Percentiles rank a stretch among this genome's conserved stretches.
phyloP scores from a whole-genome alignment of 2,113 vertebrate species.

The Megaceryle maxima region DNA sequence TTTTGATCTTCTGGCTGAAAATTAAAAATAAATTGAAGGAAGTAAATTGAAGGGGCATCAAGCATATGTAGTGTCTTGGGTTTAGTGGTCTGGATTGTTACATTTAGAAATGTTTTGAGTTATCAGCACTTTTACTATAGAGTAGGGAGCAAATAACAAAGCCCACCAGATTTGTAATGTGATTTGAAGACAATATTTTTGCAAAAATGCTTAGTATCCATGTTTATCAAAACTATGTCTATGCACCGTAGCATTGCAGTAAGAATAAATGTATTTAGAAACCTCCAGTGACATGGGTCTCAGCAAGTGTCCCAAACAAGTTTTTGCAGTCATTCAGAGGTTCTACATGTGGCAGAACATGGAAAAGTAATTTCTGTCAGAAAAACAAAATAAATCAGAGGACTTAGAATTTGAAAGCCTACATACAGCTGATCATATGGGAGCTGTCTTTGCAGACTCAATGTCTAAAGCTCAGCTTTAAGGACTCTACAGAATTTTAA shows the following conservation, averaged over 20 bases:
- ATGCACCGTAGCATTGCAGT: neutral
- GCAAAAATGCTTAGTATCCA: neutral
- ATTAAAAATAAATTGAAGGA: conserved; percentile 39
- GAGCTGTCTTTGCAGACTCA: neutral
- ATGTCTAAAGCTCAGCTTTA: neutral
- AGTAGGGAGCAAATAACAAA: neutral
- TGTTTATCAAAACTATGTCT: neutral
- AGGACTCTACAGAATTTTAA: neutral
- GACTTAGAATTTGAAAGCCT: neutral
- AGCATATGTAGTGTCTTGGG: neutral
- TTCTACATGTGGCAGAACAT: neutral
- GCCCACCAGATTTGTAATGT: neutral
- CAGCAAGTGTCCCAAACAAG: neutral
- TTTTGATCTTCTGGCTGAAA: conserved; percentile 43
- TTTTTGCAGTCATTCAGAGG: neutral
- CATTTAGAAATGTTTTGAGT: neutral
- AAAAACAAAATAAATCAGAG: conserved; percentile 12
- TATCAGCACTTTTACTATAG: neutral
- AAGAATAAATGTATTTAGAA: neutral
- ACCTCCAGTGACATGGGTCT: neutral
- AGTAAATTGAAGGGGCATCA: conserved; percentile 15
- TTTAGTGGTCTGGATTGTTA: neutral
- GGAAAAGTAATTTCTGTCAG: neutral
- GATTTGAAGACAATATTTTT: neutral
- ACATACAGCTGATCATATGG: neutral